Evolutionary conservation across 2,797 vertebrate genomes (phyloP).

Genomic region (Champsocephalus gunnari): DNA sequence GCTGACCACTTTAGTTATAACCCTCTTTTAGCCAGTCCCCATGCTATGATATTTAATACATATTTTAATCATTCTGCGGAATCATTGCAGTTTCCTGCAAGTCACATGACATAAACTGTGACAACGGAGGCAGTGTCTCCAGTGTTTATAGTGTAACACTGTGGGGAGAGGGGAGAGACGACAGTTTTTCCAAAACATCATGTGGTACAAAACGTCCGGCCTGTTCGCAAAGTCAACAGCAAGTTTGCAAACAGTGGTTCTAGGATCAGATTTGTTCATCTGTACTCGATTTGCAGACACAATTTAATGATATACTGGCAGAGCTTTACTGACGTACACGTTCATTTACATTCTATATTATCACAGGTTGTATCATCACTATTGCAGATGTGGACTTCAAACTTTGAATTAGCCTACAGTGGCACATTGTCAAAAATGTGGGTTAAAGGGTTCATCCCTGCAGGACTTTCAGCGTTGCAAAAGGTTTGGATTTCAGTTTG

Average conservation of each 20-base stretch:
- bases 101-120: constrained; percentile 1
- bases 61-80: not conserved
- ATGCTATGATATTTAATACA: not conserved
- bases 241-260: not conserved
- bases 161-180: not conserved
- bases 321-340: not conserved
- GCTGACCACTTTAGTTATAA: not conserved
- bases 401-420: not conserved
- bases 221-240: not conserved
- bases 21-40: not conserved
- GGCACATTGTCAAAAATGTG: not conserved
- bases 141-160: not conserved
- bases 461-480: not conserved
- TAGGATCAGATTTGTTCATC: not conserved
- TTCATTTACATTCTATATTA: not conserved
- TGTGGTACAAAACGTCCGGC: not conserved
- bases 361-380: constrained; percentile 6
- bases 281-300: not conserved
- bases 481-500: constrained; percentile 8
- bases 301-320: not conserved
- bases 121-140: not conserved
- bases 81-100: not conserved
- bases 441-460: not conserved
- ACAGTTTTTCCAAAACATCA: not conserved
- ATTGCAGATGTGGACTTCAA: constrained; percentile 39